phyloP scores from a whole-genome alignment of 2,797 vertebrate species.

The Mallotus villosus region DNA sequence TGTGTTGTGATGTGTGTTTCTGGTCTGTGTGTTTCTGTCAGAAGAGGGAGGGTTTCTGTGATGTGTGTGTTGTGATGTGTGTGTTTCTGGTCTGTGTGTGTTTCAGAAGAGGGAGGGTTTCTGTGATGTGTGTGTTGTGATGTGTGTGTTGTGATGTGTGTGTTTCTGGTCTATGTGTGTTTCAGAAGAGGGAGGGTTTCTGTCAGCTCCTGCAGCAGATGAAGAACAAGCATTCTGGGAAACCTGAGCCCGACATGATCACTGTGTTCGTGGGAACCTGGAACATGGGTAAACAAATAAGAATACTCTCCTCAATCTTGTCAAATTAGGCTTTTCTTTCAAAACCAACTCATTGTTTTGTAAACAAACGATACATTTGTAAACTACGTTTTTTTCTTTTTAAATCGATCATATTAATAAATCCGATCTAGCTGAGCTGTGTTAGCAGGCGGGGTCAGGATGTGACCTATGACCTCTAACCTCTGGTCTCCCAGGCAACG shows the following conservation, averaged over 20 bases:
- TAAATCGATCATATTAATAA: background rate
- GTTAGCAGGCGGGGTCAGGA: background rate
- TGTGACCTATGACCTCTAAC: slow-evolving; percentile 60
- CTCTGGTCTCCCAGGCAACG: slow-evolving; percentile 78
- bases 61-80: no score
- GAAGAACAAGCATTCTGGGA: slow-evolving; percentile 97
- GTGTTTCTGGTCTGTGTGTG: no score
- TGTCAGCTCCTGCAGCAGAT: slow-evolving; percentile 98
- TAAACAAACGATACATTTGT: background rate
- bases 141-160: no score
- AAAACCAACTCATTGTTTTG: background rate
- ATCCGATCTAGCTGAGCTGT: background rate
- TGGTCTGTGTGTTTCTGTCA: no score
- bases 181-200: slow-evolving; percentile 95
- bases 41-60: no score
- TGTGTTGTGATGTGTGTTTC: no score
- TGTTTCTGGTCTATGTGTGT: slow-evolving; percentile 22
- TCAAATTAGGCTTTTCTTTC: no score
- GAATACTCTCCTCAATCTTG: no score
- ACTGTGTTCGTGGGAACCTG: slow-evolving; percentile 97
- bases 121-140: no score
- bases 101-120: no score
- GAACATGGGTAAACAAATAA: slow-evolving; percentile 90
- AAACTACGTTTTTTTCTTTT: background rate
- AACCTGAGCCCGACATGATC: slow-evolving; percentile 97